These are phyloP conservation scores for Hartigia nigra DNA, from an alignment of 2,888 invertebrate genomes.

Conservation along the genomic window DNA sequence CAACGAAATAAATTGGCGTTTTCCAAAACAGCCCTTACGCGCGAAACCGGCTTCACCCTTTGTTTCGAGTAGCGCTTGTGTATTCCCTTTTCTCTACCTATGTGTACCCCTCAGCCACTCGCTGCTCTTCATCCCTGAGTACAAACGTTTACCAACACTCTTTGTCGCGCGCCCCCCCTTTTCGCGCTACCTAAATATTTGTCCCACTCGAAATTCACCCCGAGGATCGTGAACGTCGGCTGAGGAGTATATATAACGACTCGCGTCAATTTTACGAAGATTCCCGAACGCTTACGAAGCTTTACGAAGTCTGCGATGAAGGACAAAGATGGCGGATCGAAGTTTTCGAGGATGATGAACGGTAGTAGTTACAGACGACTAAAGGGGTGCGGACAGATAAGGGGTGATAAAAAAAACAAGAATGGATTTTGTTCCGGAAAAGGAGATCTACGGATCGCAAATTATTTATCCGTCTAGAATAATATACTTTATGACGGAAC, in stretches of 20 bases:
- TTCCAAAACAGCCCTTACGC: constrained; percentile 40
- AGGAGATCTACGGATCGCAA: too few relatives aligned
- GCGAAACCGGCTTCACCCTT: constrained; percentile 2
- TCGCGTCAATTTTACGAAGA: background rate
- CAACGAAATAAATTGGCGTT: constrained; percentile 44
- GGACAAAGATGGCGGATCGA: background rate
- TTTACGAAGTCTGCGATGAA: background rate
- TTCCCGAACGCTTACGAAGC: background rate
- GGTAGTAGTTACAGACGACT: background rate
- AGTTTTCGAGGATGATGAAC: background rate
- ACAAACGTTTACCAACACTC: background rate
- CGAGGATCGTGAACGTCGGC: background rate
- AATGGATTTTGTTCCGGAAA: too few relatives aligned
- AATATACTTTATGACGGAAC: background rate
- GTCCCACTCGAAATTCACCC: background rate
- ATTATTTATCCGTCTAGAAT: background rate
- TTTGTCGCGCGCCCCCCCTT: background rate
- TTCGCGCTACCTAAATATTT: background rate
- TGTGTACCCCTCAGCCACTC: background rate
- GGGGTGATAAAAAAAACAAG: too few relatives aligned
- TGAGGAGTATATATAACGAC: background rate
- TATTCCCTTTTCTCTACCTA: background rate
- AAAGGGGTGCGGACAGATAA: background rate
- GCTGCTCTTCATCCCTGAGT: background rate
- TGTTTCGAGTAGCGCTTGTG: background rate